Evolutionary conservation across 2,888 invertebrate genomes (phyloP).

Genomic region (Invenusta paracnida): DNA sequence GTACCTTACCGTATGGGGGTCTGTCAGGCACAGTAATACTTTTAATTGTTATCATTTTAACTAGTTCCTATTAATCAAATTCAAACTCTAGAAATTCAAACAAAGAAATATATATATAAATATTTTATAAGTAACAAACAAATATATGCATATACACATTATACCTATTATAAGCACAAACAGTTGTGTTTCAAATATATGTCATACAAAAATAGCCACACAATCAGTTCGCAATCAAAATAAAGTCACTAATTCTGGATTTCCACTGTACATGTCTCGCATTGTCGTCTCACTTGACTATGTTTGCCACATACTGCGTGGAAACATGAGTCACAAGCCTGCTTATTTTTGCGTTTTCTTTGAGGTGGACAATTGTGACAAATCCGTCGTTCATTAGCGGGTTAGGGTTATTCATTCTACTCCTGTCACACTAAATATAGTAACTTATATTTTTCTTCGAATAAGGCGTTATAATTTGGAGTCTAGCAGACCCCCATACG

Average conservation of each 20-base stretch:
- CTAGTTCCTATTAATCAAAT: too few species aligned
- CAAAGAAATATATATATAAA: too few species aligned
- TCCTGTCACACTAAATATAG: too few species aligned
- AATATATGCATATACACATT: background rate
- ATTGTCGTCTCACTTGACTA: background rate
- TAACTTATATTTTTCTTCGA: too few species aligned
- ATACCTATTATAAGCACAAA: background rate
- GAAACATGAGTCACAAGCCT: background rate
- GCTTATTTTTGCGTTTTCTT: constrained; percentile 18
- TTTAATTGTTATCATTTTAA: too few species aligned
- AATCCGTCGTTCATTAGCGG: background rate
- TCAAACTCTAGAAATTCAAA: too few species aligned
- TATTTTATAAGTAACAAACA: background rate
- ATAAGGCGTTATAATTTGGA: too few species aligned
- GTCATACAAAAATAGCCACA: background rate
- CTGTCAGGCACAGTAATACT: too few species aligned
- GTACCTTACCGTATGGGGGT: too few species aligned
- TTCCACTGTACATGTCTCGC: background rate
- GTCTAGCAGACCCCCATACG: too few species aligned
- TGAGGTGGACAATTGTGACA: constrained; percentile 9
- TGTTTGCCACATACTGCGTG: background rate
- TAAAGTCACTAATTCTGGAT: background rate
- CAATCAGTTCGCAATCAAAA: background rate
- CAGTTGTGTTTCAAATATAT: background rate
- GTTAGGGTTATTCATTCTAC: too few species aligned